A percentile compares a stretch with the other conserved stretches of the same genome.
These are phyloP conservation scores for Fopius arisanus DNA, from an alignment of 1,140 invertebrate species.

Conservation along the genomic window DNA sequence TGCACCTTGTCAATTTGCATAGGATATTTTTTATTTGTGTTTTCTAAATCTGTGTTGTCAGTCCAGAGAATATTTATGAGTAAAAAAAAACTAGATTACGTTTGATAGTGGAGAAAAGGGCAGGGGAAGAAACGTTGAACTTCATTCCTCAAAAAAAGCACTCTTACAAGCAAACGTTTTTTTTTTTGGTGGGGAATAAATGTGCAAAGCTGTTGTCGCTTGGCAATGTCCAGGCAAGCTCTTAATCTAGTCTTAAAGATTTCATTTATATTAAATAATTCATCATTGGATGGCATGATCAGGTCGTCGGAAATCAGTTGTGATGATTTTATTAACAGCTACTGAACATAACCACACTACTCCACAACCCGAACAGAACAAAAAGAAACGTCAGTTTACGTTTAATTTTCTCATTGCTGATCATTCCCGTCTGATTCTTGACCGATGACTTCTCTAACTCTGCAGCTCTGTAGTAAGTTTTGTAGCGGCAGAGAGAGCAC, in stretches of 20 bases:
- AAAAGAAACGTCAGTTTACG: too few relatives aligned
- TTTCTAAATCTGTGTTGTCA: slow-evolving; percentile 4
- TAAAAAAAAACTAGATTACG: background rate
- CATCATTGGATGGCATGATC: background rate
- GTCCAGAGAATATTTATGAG: background rate
- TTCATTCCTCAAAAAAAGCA: slow-evolving; percentile 31
- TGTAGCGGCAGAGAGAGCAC: slow-evolving; percentile 20
- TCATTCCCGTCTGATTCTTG: too few relatives aligned
- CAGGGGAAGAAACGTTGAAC: slow-evolving; percentile 13
- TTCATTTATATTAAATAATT: too few relatives aligned
- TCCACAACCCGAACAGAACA: too few relatives aligned
- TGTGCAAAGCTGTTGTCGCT: background rate
- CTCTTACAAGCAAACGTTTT: slow-evolving; percentile 30
- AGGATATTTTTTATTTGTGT: background rate
- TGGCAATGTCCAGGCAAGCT: background rate
- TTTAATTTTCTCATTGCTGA: background rate
- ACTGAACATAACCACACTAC: background rate
- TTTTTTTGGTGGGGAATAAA: background rate
- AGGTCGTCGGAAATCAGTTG: background rate
- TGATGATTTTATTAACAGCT: background rate
- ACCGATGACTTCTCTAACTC: too few relatives aligned
- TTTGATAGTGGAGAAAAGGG: background rate
- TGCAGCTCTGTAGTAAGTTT: slow-evolving; percentile 31
- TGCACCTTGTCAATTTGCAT: background rate
- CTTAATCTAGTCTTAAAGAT: background rate